Base-by-base conservation (phyloP, 1,140 invertebrate genomes). In the Euborellia annulipes region DNA sequence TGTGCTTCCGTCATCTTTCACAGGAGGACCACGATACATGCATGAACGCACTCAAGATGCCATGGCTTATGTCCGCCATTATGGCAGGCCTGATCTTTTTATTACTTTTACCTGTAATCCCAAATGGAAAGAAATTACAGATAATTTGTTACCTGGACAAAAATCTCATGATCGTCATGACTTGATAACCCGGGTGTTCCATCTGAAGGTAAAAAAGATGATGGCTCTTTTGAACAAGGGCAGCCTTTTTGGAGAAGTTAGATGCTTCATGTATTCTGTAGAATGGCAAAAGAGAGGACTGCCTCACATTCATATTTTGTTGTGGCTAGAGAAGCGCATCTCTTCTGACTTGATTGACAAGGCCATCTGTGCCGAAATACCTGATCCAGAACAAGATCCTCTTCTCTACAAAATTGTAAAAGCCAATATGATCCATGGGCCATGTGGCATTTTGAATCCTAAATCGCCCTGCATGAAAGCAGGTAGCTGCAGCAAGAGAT, bases 211-310 rank as follows among this genome's bases (percentile, higher is more conserved):
- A 4, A 58, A 63, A 37, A 21, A 49, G 36, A 41, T 75, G 3
- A 59, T 71, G 48, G 45, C 66, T 52, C 55, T 66, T n/a, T 52
- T 71, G 14, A 41, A 46, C 4, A 59, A 62, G 43, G 16, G 51
- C 41, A 13, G 53, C 13, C 42, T 65, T 4, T 59, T 62, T 54
- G 63, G 66, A 13, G 42, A 50, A 32, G 48, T 54, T 30, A 22
- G 46, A n/a, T 61, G 60, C 21, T 58, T 52, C 23, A 52, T 66
- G 48, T 63, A 63, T 47, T 50, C 57, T 17, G 54, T 68, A 14
- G 66, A 72, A 52, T 71, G 61, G 50, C 68, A 71, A 54, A 71
- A 72, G 52, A 54, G 65, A 48, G 65, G 68, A 7, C 50, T 71
- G 20, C 65, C 67, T 1, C 69, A 70, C 57, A 55, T 50, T 2